Percentiles rank a stretch among this genome's conserved stretches.
These are phyloP conservation scores for Microcebus griseorufus DNA, from an alignment of 2,113 vertebrate species.

Conservation along the genomic window DNA sequence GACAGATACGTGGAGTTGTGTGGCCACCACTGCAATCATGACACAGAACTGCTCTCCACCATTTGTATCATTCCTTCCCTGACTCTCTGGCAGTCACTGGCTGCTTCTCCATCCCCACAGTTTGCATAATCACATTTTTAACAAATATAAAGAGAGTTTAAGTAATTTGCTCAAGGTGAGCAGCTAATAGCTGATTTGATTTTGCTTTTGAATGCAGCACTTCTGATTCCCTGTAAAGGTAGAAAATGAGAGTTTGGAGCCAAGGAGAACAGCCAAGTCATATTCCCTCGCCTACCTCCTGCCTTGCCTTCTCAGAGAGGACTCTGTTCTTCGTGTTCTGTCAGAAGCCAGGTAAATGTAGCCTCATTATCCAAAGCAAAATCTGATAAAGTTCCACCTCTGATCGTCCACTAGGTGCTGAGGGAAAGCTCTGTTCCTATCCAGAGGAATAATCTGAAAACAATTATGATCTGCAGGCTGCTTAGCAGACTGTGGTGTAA, in stretches of 20 bases:
- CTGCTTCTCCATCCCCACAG: neutral
- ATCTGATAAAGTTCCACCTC: conserved; percentile 63
- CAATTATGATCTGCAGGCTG: conserved; percentile 27
- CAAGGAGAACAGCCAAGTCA: conserved; percentile 39
- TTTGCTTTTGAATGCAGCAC: conserved; percentile 23
- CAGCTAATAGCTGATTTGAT: neutral
- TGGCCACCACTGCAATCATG: accelerated
- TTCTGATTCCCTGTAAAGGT: neutral
- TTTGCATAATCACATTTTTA: neutral
- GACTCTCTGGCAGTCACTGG: neutral
- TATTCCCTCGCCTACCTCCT: neutral
- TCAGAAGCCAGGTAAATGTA: neutral
- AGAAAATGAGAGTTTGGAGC: neutral
- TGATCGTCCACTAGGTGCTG: conserved; percentile 23
- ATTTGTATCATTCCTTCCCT: neutral
- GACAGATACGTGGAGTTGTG: neutral
- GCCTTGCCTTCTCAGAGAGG: neutral
- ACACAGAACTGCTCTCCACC: neutral
- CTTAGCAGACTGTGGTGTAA: neutral
- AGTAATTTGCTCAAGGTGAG: neutral
- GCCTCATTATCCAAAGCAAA: conserved; percentile 48
- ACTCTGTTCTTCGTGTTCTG: neutral
- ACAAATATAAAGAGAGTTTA: neutral
- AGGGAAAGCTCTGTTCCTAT: conserved; percentile 51
- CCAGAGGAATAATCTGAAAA: conserved; percentile 43